These are phyloP conservation scores for Cheilosia vernalis DNA, from an alignment of 2,888 invertebrate species.

Conservation along the genomic window DNA sequence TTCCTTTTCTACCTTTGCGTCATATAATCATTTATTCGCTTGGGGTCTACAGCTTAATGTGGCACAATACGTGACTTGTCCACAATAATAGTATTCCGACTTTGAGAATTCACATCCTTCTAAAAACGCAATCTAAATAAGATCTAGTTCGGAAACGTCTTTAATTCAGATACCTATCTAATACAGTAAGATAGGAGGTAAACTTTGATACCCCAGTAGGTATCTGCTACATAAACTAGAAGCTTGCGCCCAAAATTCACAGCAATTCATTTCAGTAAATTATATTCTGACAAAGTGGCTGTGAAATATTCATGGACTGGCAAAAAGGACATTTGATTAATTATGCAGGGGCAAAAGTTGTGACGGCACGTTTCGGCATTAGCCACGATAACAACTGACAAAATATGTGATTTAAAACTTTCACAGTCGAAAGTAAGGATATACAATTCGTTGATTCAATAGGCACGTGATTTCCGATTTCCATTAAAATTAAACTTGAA, in stretches of 20 bases:
- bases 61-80: too few species aligned
- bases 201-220: too few species aligned
- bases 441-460: slow-evolving; percentile 14
- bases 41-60: too few species aligned
- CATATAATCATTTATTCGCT: too few species aligned
- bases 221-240: slow-evolving; percentile 11
- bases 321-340: slow-evolving; percentile 31
- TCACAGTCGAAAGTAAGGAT: background rate
- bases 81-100: too few species aligned
- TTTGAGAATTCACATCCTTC: too few species aligned
- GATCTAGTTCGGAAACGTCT: too few species aligned
- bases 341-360: slow-evolving; percentile 22
- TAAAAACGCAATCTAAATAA: too few species aligned
- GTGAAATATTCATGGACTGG: slow-evolving; percentile 3
- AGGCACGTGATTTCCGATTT: slow-evolving; percentile 15
- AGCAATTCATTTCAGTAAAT: slow-evolving; percentile 54
- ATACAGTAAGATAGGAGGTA: too few species aligned
- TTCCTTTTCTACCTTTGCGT: too few species aligned
- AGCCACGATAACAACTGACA: background rate
- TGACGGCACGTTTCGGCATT: slow-evolving; percentile 22
- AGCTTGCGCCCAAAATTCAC: slow-evolving; percentile 4
- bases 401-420: slow-evolving; percentile 15
- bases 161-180: too few species aligned
- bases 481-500: too few species aligned
- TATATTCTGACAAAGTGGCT: slow-evolving; percentile 16